Evolutionary conservation across 2,113 vertebrate species (phyloP), one percentile per base, ranked within the genome.

Genomic region (Gallinago jamesoni): DNA sequence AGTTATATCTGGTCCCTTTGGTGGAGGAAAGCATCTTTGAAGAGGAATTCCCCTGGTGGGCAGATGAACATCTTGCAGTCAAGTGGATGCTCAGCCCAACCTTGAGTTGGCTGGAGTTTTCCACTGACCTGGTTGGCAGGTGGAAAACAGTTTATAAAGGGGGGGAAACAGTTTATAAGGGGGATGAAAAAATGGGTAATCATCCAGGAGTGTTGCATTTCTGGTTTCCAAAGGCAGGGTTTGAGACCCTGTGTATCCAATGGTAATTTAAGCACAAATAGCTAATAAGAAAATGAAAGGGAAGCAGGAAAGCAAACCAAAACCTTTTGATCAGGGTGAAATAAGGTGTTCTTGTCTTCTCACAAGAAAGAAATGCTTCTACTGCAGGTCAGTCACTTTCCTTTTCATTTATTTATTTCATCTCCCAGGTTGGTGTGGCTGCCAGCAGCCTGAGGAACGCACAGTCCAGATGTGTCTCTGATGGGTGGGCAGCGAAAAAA

Each of bases 401-500:
- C 6, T 35, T 53, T 18, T 18, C 21, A 16, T 68, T 43, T 43
- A 23, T 68, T 35, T 37, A 7, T 47, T 63, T 48, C 2, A n/a
- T 14, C 27, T n/a, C 48, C 59, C 43, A 24, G 25, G 37, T 22
- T 25, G 27, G 47, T 23, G 64, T 24, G 50, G 57, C 69, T 45
- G 47, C 63, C 84, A 43, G 62, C 45, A 33, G 55, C 28, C 48
- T 70, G 74, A 39, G 12, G 56, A 62, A 30, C 1, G 1, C n/a
- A 12, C 3, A 1, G 52, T 5, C 60, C n/a, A n/a, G 55, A 4
- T 21, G 72, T 69, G 64, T 9, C 57, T 25, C 41, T 0, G 0
- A 16, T 0, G 5, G 27, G 37, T 35, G 53, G 47, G 16, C 43
- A 59, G 37, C 6, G 50, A 55, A 28, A 64, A 67, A 43, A 33